Base-by-base conservation (phyloP, 2,797 vertebrate species). In the Tapirus indicus region DNA sequence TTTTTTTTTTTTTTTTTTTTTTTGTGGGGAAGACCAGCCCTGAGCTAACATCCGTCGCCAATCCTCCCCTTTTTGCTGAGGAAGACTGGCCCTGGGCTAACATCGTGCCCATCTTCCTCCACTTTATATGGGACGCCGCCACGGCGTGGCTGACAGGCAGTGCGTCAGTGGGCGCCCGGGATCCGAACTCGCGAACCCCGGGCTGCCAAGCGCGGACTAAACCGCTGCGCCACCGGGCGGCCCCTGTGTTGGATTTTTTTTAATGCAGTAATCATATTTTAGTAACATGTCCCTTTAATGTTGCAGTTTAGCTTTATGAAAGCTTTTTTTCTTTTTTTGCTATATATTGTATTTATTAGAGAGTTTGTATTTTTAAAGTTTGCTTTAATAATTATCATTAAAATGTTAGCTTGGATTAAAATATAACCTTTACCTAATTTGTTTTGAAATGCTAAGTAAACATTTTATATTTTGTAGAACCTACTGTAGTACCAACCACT, bases 401-500 rank as follows among this genome's bases (percentile, higher is more conserved):
- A 88, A 49, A 49, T 85, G 13, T 83, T 95, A 90, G 23, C 47
- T 56, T 93, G 27, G 1, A 41, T 92, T 97, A 80, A 95, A 91
- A 77, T 92, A 68, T 54, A 96, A 80, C 20, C 41, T 0, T 96
- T 88, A 35, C 44, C 80, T 83, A 78, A 88, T 82, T 49, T 94
- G 14, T 66, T 95, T 74, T 74, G 72, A 96, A 95, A 77, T 96
- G 52, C 71, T 93, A 88, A 97, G 4, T 95, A 83, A 82, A 44
- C 25, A 23, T 95, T 96, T 97, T 97, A 11, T 96, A 54, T 97
- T 94, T 89, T 78, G 25, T 97, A 99, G 99, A 99, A 98, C 99
- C 99, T 9, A 99, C 99, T 94, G 99, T 99, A 96, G 99, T 99
- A 99, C 99, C 99, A 99, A 99, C 99, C 97, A 99, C 99, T 27